Conservation (phyloP, 2,888 invertebrate genomes). For the Thysanoteuthis rhombus region DNA sequence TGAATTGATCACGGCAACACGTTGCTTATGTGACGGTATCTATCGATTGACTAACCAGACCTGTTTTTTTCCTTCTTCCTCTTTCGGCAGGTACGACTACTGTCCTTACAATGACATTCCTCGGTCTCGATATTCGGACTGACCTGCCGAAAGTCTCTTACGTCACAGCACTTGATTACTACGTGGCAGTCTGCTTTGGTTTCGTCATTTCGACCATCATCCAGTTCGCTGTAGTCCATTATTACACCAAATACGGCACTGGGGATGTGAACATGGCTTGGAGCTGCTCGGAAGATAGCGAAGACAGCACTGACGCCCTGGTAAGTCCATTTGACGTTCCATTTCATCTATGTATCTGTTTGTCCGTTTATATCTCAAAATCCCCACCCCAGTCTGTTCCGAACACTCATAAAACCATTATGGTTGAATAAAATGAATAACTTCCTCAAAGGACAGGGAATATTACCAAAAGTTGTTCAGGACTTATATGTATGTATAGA, state of each 20-base stretch:
- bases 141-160: conserved; percentile 66
- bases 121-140: conserved; percentile 63
- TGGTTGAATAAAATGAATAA: no score
- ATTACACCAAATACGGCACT: conserved; percentile 64
- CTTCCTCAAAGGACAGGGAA: no score
- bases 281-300: conserved; percentile 31
- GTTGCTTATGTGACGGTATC: no score
- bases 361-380: no score
- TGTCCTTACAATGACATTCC: conserved; percentile 88
- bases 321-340: conserved; percentile 26
- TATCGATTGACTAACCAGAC: no score
- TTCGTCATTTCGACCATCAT: conserved; percentile 63
- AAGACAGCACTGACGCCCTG: conserved; percentile 45
- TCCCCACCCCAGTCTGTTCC: no score
- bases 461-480: no score
- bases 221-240: conserved; percentile 66
- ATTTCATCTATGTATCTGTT: no score
- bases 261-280: conserved; percentile 51
- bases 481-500: no score
- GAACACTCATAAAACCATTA: no score
- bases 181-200: conserved; percentile 63
- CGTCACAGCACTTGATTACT: conserved; percentile 66
- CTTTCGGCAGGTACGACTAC: conserved; percentile 81
- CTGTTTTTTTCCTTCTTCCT: neutral
- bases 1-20: no score